Conservation (phyloP, 2,888 invertebrate genomes). For the Teleiodes luculella region DNA sequence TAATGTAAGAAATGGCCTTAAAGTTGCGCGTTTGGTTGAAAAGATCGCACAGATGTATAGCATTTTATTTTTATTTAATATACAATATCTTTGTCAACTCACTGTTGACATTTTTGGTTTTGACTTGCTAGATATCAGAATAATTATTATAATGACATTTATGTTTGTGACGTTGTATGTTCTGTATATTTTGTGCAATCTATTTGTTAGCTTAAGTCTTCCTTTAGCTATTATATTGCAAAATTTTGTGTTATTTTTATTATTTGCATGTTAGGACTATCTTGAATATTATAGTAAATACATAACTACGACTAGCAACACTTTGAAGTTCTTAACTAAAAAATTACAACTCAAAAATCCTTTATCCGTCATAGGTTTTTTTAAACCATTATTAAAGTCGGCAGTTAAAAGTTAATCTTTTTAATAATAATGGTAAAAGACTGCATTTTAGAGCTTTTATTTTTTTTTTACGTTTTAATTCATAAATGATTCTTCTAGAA, state of each 20-base stretch:
- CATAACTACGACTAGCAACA: too few species aligned
- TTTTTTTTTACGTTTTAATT: too few species aligned
- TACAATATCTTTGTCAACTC: not conserved
- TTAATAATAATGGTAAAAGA: too few species aligned
- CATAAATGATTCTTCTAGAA: too few species aligned
- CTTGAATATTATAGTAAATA: not conserved
- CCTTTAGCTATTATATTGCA: conserved; percentile 22
- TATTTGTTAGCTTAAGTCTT: conserved; percentile 22
- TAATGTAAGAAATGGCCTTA: not conserved
- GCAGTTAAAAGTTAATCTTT: too few species aligned
- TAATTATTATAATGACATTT: not conserved
- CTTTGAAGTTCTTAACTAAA: too few species aligned
- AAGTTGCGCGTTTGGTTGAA: not conserved
- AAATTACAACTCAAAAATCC: too few species aligned
- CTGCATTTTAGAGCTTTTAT: too few species aligned
- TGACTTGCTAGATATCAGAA: not conserved
- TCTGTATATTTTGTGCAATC: conserved; percentile 29
- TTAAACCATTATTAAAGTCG: too few species aligned
- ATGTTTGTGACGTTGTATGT: conserved; percentile 8
- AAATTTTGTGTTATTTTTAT: not conserved
- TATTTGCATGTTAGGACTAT: conserved; percentile 6
- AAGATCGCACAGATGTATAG: not conserved
- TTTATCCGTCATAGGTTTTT: too few species aligned
- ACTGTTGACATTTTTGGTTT: not conserved
- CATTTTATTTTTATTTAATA: not conserved